phyloP scores from a whole-genome alignment of 2,113 vertebrate genomes.

The Spilogale gracilis region DNA sequence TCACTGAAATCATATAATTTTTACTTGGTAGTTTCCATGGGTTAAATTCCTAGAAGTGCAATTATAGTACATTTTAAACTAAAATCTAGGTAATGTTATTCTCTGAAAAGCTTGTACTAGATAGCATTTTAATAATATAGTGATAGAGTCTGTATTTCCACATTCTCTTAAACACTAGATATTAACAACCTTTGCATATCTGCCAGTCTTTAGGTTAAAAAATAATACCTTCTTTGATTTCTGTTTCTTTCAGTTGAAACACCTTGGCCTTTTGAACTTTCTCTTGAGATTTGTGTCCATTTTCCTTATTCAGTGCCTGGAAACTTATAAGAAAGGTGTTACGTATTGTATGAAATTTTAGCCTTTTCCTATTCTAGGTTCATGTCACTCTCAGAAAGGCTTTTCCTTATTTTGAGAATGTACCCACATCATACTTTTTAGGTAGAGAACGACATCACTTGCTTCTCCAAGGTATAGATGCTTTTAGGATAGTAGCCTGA shows the following conservation, averaged over 20 bases:
- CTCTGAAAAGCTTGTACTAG: background rate
- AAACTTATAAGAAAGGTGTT: background rate
- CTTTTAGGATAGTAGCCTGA: background rate
- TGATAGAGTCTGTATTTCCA: background rate
- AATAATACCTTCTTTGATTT: background rate
- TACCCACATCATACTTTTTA: background rate
- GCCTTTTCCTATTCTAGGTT: background rate
- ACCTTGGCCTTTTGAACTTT: conserved; percentile 12
- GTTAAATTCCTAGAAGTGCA: background rate
- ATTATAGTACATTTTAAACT: conserved; percentile 23
- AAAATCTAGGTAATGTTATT: background rate
- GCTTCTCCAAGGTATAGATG: background rate
- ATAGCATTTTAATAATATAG: background rate
- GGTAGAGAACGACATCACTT: background rate
- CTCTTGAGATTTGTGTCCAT: background rate
- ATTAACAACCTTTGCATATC: background rate
- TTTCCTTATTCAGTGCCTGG: conserved; percentile 1
- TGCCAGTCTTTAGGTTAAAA: background rate
- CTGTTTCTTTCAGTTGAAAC: background rate
- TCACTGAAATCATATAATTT: conserved; percentile 25
- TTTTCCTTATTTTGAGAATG: background rate
- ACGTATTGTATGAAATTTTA: background rate
- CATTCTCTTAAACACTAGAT: background rate
- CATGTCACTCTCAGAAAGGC: background rate
- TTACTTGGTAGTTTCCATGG: background rate